Conservation (phyloP, 1,140 invertebrate species). For the Cepaea nemoralis region DNA sequence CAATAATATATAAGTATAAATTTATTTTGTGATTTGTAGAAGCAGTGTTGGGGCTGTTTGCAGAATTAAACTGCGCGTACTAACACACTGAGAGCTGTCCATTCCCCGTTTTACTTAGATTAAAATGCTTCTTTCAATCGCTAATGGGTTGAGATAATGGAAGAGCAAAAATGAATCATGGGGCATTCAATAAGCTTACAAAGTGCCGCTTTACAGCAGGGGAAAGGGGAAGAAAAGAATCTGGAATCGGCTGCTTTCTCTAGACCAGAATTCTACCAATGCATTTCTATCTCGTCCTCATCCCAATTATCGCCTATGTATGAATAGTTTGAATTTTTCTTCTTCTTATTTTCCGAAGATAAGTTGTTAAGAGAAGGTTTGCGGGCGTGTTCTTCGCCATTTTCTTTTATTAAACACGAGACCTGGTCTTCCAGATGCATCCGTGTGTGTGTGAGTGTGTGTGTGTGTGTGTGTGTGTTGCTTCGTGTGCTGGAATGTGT, state of each 20-base stretch:
- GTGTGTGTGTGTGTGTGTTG: too few species aligned
- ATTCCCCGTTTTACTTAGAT: constrained; percentile 2
- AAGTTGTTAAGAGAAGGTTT: background rate
- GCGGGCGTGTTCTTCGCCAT: background rate
- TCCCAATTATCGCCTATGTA: background rate
- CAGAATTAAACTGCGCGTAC: background rate
- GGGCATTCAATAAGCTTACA: constrained; percentile 9
- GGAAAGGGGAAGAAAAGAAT: background rate
- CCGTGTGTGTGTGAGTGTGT: too few species aligned
- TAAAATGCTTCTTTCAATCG: constrained; percentile 10
- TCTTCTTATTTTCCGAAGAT: background rate
- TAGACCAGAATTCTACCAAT: background rate
- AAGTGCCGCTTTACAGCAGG: background rate
- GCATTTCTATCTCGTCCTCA: background rate
- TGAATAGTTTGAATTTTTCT: background rate
- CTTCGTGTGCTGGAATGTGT: too few species aligned
- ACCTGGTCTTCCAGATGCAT: too few species aligned
- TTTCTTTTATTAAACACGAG: constrained; percentile 1
- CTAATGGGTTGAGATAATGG: constrained; percentile 11
- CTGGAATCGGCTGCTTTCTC: background rate
- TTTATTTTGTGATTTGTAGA: background rate
- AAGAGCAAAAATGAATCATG: background rate
- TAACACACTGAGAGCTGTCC: too few species aligned
- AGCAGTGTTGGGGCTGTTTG: background rate
- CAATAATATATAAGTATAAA: background rate